Conservation (phyloP, 2,113 vertebrate species). For the Lagenorhynchus albirostris region DNA sequence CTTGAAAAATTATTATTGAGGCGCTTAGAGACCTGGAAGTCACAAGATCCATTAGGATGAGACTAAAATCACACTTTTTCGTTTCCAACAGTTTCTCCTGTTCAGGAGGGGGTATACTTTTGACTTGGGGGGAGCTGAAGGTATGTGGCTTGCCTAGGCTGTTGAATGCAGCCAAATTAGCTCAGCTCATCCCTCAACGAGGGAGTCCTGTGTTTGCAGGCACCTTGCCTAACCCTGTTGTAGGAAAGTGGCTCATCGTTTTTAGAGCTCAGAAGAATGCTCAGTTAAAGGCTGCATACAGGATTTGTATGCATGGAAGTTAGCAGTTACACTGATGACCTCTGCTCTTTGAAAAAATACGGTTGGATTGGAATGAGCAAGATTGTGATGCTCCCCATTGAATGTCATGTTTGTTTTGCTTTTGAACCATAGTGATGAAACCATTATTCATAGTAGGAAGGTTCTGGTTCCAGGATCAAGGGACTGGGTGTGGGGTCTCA, state of each 20-base stretch:
- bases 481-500: not conserved
- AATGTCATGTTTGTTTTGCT: conserved; percentile 24
- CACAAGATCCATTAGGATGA: conserved; percentile 68
- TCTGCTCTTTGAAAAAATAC: not conserved
- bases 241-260: conserved; percentile 65
- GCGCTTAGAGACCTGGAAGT: conserved; percentile 60
- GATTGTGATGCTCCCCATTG: not conserved
- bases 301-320: not conserved
- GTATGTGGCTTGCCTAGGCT: conserved; percentile 52
- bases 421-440: not conserved
- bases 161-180: conserved; percentile 45
- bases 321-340: not conserved
- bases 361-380: not conserved
- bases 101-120: conserved; percentile 62
- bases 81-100: conserved; percentile 59
- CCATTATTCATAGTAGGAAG: not conserved
- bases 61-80: conserved; percentile 56
- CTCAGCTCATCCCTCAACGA: conserved; percentile 47
- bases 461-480: not conserved
- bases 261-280: conserved; percentile 56
- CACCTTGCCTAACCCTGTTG: conserved; percentile 57
- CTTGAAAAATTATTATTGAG: conserved; percentile 72
- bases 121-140: conserved; percentile 61
- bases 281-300: conserved; percentile 41
- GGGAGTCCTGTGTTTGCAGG: conserved; percentile 33